Evolutionary conservation across 2,888 invertebrate genomes (phyloP).

Genomic region (Encarsia formosa): DNA sequence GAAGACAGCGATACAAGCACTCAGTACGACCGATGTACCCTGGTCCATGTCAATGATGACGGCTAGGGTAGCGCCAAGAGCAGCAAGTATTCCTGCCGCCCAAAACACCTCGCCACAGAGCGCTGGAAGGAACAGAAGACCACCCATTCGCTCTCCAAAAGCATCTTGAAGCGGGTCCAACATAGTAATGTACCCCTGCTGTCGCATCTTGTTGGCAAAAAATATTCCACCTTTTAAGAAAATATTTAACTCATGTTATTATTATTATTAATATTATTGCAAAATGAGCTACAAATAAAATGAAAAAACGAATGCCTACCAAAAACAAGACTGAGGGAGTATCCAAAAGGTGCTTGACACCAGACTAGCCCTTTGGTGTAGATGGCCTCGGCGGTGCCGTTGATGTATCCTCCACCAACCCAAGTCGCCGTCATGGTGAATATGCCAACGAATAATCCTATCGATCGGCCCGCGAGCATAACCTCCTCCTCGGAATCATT

Average conservation of each 20-base stretch:
- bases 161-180: constrained; percentile 95
- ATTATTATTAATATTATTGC: too few species aligned
- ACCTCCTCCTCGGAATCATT: constrained; percentile 95
- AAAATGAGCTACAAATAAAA: background rate
- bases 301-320: constrained; percentile 60
- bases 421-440: constrained; percentile 99
- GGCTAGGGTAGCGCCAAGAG: constrained; percentile 91
- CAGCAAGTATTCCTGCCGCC: constrained; percentile 97
- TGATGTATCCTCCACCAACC: constrained; percentile 99
- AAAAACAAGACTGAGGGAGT: constrained; percentile 90
- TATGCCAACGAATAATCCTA: constrained; percentile 94
- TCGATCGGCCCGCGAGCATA: constrained; percentile 96
- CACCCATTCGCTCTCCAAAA: constrained; percentile 97
- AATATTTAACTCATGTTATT: too few species aligned
- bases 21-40: constrained; percentile 86
- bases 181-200: constrained; percentile 98
- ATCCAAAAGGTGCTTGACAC: constrained; percentile 99
- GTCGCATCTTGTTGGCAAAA: constrained; percentile 97
- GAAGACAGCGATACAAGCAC: constrained; percentile 92
- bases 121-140: constrained; percentile 91
- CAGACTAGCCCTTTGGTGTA: constrained; percentile 89
- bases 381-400: constrained; percentile 96
- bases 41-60: constrained; percentile 97
- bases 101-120: constrained; percentile 98
- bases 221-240: constrained; percentile 91